These are phyloP conservation scores for Serranus cabrilla DNA, from an alignment of 2,797 vertebrate genomes.

Conservation along the genomic window DNA sequence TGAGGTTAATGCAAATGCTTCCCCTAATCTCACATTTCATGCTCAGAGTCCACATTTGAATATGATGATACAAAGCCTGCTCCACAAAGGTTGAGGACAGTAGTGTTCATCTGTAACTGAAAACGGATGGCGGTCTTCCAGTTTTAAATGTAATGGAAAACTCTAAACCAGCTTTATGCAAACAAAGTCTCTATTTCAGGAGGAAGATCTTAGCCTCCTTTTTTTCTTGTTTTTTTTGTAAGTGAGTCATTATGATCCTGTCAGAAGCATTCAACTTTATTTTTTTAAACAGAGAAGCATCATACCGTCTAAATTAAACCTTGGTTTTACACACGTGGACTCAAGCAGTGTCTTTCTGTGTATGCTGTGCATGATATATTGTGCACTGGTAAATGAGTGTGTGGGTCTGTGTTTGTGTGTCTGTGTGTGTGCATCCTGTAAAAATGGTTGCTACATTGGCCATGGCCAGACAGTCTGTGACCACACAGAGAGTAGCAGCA, in stretches of 20 bases:
- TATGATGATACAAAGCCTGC: constrained; percentile 6
- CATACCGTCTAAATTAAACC: constrained; percentile 5
- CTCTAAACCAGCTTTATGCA: constrained; percentile 16
- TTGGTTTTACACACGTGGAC: background rate
- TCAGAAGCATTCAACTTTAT: constrained; percentile 28
- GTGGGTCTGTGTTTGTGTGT: constrained; percentile 27
- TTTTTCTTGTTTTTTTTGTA: constrained; percentile 16
- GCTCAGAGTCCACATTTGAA: constrained; percentile 21
- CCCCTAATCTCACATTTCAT: constrained; percentile 10
- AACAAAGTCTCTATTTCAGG: constrained; percentile 2
- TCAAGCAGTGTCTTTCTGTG: constrained; percentile 14
- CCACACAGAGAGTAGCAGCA: constrained; percentile 85
- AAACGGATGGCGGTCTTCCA: constrained; percentile 3
- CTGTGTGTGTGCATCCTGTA: constrained; percentile 55
- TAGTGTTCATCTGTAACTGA: constrained; percentile 27
- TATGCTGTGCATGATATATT: constrained; percentile 41
- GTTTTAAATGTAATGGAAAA: constrained; percentile 25
- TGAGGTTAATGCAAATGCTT: constrained; percentile 28
- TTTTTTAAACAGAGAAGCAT: constrained; percentile 13
- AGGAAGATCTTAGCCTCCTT: background rate
- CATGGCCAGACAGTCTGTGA: constrained; percentile 84
- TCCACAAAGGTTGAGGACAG: constrained; percentile 15
- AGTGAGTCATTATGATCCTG: constrained; percentile 22
- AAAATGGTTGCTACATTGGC: constrained; percentile 69
- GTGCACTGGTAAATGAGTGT: constrained; percentile 19